Conservation (phyloP, 2,888 invertebrate species). For the Plagiodera versicolora region DNA sequence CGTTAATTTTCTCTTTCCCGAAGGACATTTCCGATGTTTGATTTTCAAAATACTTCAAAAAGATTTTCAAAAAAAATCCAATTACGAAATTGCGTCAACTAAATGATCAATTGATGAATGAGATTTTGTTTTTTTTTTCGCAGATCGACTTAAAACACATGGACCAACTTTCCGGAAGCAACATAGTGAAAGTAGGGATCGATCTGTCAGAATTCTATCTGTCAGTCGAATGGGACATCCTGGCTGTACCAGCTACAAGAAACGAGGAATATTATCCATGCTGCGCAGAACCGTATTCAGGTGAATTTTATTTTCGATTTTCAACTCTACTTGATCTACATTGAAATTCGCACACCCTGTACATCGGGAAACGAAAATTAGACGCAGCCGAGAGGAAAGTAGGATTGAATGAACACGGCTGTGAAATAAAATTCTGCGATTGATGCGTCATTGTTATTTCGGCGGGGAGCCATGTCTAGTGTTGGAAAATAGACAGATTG, state of each 20-base stretch:
- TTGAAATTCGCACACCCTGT: too few relatives aligned
- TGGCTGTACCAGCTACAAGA: conserved; percentile 88
- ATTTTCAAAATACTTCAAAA: too few relatives aligned
- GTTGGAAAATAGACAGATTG: conserved; percentile 1
- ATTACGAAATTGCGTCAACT: too few relatives aligned
- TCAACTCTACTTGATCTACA: too few relatives aligned
- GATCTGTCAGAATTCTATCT: conserved; percentile 95
- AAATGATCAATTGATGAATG: too few relatives aligned
- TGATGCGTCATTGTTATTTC: neutral
- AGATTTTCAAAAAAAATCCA: too few relatives aligned
- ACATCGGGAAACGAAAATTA: neutral
- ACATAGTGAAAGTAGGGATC: conserved; percentile 83
- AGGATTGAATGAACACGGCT: neutral
- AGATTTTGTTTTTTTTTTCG: conserved; percentile 30
- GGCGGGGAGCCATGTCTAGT: neutral
- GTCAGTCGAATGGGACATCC: conserved; percentile 97
- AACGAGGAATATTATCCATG: conserved; percentile 94
- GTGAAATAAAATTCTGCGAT: neutral
- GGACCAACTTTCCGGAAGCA: conserved; percentile 77
- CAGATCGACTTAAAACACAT: conserved; percentile 90
- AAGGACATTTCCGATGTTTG: too few relatives aligned
- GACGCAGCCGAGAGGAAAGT: neutral
- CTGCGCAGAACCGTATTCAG: conserved; percentile 83
- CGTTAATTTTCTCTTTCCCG: neutral
- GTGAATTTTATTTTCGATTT: conserved; percentile 60